Evolutionary conservation across 2,113 vertebrate genomes (phyloP).

Genomic region (Lutjanus erythropterus): DNA sequence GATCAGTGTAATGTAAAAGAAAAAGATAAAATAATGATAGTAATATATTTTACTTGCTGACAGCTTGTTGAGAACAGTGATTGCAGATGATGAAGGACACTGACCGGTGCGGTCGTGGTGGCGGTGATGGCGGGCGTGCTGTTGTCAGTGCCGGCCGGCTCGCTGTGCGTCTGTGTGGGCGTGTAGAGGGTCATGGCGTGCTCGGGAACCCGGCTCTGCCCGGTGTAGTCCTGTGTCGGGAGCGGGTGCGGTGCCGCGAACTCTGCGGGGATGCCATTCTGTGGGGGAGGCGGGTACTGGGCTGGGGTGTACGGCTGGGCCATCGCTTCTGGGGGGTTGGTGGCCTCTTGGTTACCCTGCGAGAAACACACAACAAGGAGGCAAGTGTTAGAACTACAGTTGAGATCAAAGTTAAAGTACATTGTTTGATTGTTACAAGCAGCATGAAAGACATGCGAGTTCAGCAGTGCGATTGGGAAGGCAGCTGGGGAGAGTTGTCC

Average conservation of each 20-base stretch:
- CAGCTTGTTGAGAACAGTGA: conserved; percentile 75
- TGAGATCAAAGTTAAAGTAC: conserved; percentile 37
- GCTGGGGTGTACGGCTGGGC: conserved; percentile 94
- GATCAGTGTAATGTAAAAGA: neutral
- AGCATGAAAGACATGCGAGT: conserved; percentile 34
- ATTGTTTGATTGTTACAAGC: conserved; percentile 35
- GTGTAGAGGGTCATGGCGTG: conserved; percentile 95
- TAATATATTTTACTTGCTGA: conserved; percentile 76
- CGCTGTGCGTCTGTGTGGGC: conserved; percentile 92
- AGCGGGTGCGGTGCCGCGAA: conserved; percentile 89
- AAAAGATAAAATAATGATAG: conserved; percentile 40
- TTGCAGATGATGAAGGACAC: conserved; percentile 78
- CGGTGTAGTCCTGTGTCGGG: conserved; percentile 91
- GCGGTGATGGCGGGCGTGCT: conserved; percentile 90
- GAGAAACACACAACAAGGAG: conserved; percentile 33
- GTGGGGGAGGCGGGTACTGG: conserved; percentile 92
- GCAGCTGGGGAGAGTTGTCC: conserved; percentile 55
- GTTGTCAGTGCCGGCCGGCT: conserved; percentile 89
- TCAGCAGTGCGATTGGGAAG: neutral
- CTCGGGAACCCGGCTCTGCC: conserved; percentile 93
- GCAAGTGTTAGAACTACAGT: neutral
- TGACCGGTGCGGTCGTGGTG: conserved; percentile 92
- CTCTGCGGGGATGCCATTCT: conserved; percentile 93
- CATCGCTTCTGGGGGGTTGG: conserved; percentile 94
- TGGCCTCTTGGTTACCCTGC: conserved; percentile 96